These are phyloP conservation scores for Griposia aprilina DNA, from an alignment of 2,888 invertebrate species.

Conservation along the genomic window DNA sequence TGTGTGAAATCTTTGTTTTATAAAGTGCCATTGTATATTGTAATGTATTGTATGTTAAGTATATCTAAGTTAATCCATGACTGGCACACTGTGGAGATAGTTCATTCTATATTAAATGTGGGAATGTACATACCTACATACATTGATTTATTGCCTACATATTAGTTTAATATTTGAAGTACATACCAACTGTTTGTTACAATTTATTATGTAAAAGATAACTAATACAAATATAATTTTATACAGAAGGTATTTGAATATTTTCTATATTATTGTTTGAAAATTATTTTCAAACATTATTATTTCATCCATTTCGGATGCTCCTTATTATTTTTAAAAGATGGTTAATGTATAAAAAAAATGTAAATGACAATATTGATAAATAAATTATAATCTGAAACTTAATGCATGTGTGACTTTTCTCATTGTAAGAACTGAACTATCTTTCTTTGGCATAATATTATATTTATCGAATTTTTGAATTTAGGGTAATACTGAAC, in stretches of 20 bases:
- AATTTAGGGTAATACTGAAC: constrained; percentile 45
- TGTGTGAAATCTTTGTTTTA: constrained; percentile 59
- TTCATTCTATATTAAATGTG: constrained; percentile 50
- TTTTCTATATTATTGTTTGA: constrained; percentile 1
- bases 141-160: not conserved
- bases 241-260: not conserved
- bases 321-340: not conserved
- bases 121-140: constrained; percentile 15
- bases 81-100: constrained; percentile 62
- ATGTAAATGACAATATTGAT: constrained; percentile 6
- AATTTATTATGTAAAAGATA: constrained; percentile 14
- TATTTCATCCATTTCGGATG: not conserved
- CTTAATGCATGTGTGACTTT: constrained; percentile 11
- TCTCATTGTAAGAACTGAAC: constrained; percentile 55
- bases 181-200: constrained; percentile 26
- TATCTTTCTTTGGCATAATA: constrained; percentile 65
- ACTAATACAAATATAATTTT: constrained; percentile 21
- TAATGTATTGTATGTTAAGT: constrained; percentile 66
- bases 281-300: not conserved
- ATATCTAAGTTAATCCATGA: constrained; percentile 72
- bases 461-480: constrained; percentile 59
- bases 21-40: constrained; percentile 68
- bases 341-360: not conserved
- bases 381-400: not conserved
- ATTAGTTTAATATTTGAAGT: constrained; percentile 41